Percentiles rank a stretch among this genome's conserved stretches.
Evolutionary conservation across 2,888 invertebrate genomes (phyloP).

Genomic region (Deilephila elpenor): DNA sequence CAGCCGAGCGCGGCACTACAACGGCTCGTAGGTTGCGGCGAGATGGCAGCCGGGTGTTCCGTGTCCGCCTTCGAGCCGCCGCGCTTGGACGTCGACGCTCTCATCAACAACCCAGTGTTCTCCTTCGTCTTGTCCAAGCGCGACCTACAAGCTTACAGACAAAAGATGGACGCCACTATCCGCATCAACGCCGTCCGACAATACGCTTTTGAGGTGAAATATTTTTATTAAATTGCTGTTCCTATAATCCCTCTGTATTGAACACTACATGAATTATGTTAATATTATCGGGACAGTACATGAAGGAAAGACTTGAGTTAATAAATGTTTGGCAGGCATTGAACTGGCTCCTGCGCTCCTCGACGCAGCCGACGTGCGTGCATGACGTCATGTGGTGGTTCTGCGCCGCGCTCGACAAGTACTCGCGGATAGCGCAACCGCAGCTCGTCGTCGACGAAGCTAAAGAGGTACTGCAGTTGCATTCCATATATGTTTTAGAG

Average conservation of each 20-base stretch:
- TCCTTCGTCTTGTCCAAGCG: slow-evolving; percentile 94
- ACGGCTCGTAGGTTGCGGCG: slow-evolving; percentile 86
- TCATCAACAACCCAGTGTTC: slow-evolving; percentile 93
- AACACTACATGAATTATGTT: no score
- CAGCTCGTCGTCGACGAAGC: slow-evolving; percentile 60
- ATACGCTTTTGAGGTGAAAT: slow-evolving; percentile 91
- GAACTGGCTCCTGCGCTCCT: slow-evolving; percentile 96
- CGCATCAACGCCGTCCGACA: slow-evolving; percentile 92
- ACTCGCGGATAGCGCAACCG: slow-evolving; percentile 64
- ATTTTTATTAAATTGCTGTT: not conserved
- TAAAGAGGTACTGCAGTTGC: slow-evolving; percentile 59
- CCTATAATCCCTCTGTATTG: not conserved
- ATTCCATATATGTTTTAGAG: no score
- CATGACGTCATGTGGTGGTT: slow-evolving; percentile 99
- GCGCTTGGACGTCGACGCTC: slow-evolving; percentile 78
- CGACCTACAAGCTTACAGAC: slow-evolving; percentile 92
- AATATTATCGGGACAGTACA: no score
- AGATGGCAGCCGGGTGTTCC: slow-evolving; percentile 49
- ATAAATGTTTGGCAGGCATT: slow-evolving; percentile 86
- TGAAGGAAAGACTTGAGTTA: no score
- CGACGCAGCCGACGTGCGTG: slow-evolving; percentile 95
- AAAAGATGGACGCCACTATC: slow-evolving; percentile 95
- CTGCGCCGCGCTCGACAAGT: slow-evolving; percentile 90
- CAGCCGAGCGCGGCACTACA: slow-evolving; percentile 95
- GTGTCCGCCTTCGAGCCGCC: slow-evolving; percentile 74